Evolutionary conservation across 2,797 vertebrate species (phyloP).

Genomic region (Diplodus sargus): DNA sequence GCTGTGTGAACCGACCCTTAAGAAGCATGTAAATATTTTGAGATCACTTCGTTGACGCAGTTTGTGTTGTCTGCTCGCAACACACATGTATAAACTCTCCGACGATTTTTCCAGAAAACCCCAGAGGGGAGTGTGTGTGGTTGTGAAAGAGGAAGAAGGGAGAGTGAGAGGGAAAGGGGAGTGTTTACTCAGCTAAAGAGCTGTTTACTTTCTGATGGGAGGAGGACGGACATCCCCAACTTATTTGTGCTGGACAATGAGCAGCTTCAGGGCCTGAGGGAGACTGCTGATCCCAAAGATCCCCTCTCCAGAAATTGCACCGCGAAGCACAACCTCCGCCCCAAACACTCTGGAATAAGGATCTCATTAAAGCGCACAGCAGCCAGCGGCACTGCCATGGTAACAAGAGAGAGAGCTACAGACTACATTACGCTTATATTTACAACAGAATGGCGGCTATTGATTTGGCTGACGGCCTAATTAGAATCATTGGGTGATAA

Average conservation of each 20-base stretch:
- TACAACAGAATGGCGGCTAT: slow-evolving; percentile 15
- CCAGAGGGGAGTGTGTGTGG: slow-evolving; percentile 4
- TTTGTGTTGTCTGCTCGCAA: slow-evolving; percentile 9
- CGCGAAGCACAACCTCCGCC: slow-evolving; percentile 57
- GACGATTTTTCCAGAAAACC: not conserved
- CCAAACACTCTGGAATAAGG: slow-evolving; percentile 45
- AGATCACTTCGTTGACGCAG: not conserved
- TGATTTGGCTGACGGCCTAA: slow-evolving; percentile 33
- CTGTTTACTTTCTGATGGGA: slow-evolving; percentile 63
- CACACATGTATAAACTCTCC: not conserved
- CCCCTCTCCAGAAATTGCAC: slow-evolving; percentile 64
- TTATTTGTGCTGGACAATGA: slow-evolving; percentile 71
- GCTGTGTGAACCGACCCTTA: not conserved
- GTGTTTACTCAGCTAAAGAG: slow-evolving; percentile 63
- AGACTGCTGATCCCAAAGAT: slow-evolving; percentile 62
- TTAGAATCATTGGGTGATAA: slow-evolving; percentile 21
- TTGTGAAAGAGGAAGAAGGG: slow-evolving; percentile 13
- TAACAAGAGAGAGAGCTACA: slow-evolving; percentile 31
- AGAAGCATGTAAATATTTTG: not conserved
- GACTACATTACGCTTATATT: slow-evolving; percentile 8
- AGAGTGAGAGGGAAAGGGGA: not conserved
- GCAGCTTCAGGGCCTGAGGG: slow-evolving; percentile 55
- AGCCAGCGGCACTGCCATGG: slow-evolving; percentile 48
- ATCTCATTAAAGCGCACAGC: slow-evolving; percentile 67
- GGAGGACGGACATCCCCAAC: slow-evolving; percentile 60